Base-by-base conservation (phyloP, 2,888 invertebrate species). In the Lycophotia porphyrea region DNA sequence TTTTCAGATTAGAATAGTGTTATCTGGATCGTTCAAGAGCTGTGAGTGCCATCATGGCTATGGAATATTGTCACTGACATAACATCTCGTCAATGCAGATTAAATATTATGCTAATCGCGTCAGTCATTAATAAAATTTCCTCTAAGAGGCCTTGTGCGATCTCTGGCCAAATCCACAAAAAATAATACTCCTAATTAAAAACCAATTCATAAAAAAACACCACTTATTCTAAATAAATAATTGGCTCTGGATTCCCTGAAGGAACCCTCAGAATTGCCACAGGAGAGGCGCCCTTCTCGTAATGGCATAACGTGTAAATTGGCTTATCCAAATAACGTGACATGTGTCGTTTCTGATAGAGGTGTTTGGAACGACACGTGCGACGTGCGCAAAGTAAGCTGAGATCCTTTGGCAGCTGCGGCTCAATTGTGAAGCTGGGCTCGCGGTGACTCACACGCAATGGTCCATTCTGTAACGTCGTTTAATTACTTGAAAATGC, bases 391-490 rank as follows among this genome's bases (percentile, higher is more conserved):
- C 95, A 94, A 94, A 93, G 95, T 95, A 96, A 96, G 91, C 90
- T 90, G 96, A 96, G 96, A 95, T 93, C 95, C 95, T 94, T 95
- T 96, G 95, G 96, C 96, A 96, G 95, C 96, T 96, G 96, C 92
- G 87, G 68, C 88, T 88, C 89, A 91, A 92, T 91, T 92, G 92
- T 93, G 94, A 94, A 94, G 94, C 88, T 82, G 82, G 85, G 65
- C 74, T 76, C 66, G 76, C 84, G 76, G 90, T 95, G 95, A 96
- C 89, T 95, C 95, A 95, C 85, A 80, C 79, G 80, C 74, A 76
- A 76, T 80, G 89, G 85, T 60, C 80, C 68, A 87, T 81, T 87
- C 87, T 81, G 64, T 63, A 85, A 80, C 68, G 47, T 61, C 36
- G 47, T 60, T 67, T 82, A 80, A 84, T 76, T 73, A 72, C 66